Conservation (phyloP, 1,140 invertebrate genomes). For the Drosophila ambigua region DNA sequence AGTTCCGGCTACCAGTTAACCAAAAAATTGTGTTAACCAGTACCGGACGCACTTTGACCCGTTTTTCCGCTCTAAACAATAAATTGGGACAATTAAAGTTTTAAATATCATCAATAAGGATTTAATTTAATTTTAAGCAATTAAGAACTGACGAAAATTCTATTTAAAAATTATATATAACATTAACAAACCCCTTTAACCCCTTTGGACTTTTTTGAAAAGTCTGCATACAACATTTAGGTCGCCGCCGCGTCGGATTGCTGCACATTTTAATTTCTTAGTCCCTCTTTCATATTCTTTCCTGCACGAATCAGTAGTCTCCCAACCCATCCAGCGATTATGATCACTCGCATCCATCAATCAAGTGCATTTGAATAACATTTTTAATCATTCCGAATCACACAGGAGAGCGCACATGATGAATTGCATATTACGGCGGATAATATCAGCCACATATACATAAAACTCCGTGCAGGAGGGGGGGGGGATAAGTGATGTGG, state of each 20-base stretch:
- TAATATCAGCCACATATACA: conserved; percentile 19
- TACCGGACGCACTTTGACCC: no score
- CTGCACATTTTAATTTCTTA: conserved; percentile 25
- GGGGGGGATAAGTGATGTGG: conserved; percentile 21
- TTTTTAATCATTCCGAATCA: conserved; percentile 77
- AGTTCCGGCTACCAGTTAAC: background rate
- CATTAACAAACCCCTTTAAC: background rate
- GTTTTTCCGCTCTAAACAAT: no score
- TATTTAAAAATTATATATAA: background rate
- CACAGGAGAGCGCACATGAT: conserved; percentile 78
- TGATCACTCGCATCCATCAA: conserved; percentile 54
- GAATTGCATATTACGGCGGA: conserved; percentile 63
- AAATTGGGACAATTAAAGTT: no score
- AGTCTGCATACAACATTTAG: background rate
- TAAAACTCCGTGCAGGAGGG: background rate
- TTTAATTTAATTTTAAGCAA: no score
- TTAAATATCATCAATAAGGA: no score
- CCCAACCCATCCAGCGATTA: conserved; percentile 44
- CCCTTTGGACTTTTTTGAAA: no score
- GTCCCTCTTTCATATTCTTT: background rate
- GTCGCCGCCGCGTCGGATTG: no score
- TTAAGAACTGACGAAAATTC: no score
- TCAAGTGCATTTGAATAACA: conserved; percentile 74
- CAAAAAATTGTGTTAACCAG: no score
- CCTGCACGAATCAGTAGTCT: conserved; percentile 36